Conservation (phyloP, 2,113 vertebrate species). For the Pyxicephalus adspersus region DNA sequence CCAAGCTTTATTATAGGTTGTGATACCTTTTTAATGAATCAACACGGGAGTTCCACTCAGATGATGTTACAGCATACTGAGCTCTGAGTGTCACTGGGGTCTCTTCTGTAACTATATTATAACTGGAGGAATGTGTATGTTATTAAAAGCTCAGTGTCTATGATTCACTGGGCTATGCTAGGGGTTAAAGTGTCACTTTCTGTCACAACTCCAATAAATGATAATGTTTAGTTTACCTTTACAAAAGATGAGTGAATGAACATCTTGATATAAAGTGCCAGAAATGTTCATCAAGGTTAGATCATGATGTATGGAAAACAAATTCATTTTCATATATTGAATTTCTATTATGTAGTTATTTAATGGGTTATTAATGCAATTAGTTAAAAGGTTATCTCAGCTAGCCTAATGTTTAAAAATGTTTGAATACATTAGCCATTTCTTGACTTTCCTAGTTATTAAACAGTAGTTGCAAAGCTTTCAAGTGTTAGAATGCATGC, state of each 20-base stretch:
- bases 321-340: too few relatives aligned
- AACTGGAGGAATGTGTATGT: conserved; percentile 7
- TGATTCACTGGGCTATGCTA: conserved; percentile 12
- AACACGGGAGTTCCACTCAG: conserved; percentile 34
- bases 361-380: too few relatives aligned
- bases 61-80: conserved; percentile 40
- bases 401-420: too few relatives aligned
- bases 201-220: conserved; percentile 27
- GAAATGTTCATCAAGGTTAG: not conserved
- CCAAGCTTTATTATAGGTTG: conserved; percentile 38
- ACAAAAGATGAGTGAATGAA: not conserved
- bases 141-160: conserved; percentile 30
- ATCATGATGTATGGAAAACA: not conserved
- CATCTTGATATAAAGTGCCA: not conserved
- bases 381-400: too few relatives aligned
- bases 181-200: conserved; percentile 35
- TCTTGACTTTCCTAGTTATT: too few relatives aligned
- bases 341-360: too few relatives aligned
- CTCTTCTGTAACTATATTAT: conserved; percentile 26
- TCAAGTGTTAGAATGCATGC: too few relatives aligned
- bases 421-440: too few relatives aligned
- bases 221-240: conserved; percentile 24
- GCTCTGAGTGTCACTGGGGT: conserved; percentile 9
- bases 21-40: conserved; percentile 47
- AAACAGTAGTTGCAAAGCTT: too few relatives aligned